Percentiles rank a stretch among this genome's conserved stretches.
Conservation (phyloP, 2,888 invertebrate genomes). For the Sussaba pulchella region DNA sequence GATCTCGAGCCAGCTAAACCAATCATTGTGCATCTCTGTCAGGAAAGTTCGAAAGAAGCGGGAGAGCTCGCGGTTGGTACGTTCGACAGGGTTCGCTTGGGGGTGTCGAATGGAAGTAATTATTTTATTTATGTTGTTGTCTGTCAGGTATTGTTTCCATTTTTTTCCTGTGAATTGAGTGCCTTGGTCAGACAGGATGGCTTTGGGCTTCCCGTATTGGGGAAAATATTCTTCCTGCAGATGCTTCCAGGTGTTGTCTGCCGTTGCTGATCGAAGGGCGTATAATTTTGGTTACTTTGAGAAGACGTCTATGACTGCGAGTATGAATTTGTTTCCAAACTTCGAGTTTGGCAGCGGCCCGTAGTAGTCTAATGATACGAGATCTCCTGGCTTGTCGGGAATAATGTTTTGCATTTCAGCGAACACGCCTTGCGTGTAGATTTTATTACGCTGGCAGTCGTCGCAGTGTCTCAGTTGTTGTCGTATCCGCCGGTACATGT, state of each 20-base stretch:
- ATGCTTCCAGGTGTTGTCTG: background rate
- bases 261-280: background rate
- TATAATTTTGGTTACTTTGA: slow-evolving; percentile 16
- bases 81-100: slow-evolving; percentile 22
- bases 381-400: slow-evolving; percentile 15
- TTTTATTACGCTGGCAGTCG: slow-evolving; percentile 21
- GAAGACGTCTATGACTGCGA: slow-evolving; percentile 36
- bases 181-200: slow-evolving; percentile 19
- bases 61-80: slow-evolving; percentile 15
- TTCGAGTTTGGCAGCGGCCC: slow-evolving; percentile 26
- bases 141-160: background rate
- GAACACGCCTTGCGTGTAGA: background rate
- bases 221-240: background rate
- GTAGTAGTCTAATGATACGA: slow-evolving; percentile 36
- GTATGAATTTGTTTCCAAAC: slow-evolving; percentile 18
- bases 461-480: slow-evolving; percentile 5
- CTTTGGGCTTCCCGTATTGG: background rate
- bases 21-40: background rate
- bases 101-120: slow-evolving; percentile 30
- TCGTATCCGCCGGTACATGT: background rate
- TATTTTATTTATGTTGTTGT: background rate
- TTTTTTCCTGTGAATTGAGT: slow-evolving; percentile 28
- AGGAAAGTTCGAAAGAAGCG: slow-evolving; percentile 8
- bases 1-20: background rate
- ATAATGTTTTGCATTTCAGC: slow-evolving; percentile 29